Conservation (phyloP, 2,113 vertebrate species). For the Chionis minor region DNA sequence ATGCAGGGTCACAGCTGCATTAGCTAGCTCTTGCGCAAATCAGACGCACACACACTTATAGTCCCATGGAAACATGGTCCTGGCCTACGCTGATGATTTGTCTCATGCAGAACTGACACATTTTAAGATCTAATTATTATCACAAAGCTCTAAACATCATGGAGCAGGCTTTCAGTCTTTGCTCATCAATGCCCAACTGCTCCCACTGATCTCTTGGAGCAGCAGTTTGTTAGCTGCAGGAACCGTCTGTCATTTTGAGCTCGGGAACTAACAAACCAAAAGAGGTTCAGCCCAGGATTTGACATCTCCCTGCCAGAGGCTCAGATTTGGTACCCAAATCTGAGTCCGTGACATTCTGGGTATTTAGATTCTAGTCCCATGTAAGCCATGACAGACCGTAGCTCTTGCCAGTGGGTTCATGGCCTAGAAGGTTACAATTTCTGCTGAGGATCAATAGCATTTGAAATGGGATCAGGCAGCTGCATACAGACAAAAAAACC, state of each 20-base stretch:
- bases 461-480: background rate
- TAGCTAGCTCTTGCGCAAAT: background rate
- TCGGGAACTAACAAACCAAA: background rate
- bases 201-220: slow-evolving; percentile 5
- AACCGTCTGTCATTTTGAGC: slow-evolving; percentile 17
- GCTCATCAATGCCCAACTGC: slow-evolving; percentile 17
- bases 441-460: background rate
- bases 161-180: background rate
- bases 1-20: background rate
- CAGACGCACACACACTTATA: background rate
- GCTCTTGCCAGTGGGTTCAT: background rate
- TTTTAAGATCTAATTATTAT: slow-evolving; percentile 49
- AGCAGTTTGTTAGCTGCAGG: slow-evolving; percentile 10
- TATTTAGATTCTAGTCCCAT: background rate
- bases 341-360: background rate
- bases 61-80: background rate
- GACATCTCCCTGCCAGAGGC: background rate
- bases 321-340: background rate
- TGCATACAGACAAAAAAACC: background rate
- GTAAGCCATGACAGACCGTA: background rate
- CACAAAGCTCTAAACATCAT: background rate
- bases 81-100: background rate
- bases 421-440: background rate
- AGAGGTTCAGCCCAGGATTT: background rate
- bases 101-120: slow-evolving; percentile 23